phyloP scores from a whole-genome alignment of 2,888 invertebrate species.

The Sinhomidia bicolor region DNA sequence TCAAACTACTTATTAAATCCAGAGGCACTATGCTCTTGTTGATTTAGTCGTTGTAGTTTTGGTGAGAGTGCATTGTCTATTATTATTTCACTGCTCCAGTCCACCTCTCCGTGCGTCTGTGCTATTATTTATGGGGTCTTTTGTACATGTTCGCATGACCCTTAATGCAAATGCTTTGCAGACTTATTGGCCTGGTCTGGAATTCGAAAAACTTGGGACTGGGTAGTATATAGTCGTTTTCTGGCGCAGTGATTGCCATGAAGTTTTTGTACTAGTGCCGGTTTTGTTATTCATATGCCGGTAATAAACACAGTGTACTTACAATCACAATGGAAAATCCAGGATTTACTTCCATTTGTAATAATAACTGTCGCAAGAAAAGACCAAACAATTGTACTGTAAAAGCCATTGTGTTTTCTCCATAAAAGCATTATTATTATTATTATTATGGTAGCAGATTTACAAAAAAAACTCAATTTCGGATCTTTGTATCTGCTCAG shows the following conservation, averaged over 20 bases:
- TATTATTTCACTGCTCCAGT: background rate
- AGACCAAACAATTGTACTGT: background rate
- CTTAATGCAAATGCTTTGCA: constrained; percentile 56
- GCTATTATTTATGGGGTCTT: constrained; percentile 69
- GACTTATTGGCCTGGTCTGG: constrained; percentile 61
- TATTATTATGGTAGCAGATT: constrained; percentile 19
- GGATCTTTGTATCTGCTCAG: background rate
- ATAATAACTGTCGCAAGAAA: constrained; percentile 3
- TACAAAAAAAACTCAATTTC: constrained; percentile 6
- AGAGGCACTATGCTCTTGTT: constrained; percentile 39
- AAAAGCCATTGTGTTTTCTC: background rate
- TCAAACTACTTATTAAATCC: constrained; percentile 51
- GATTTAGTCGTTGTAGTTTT: constrained; percentile 35
- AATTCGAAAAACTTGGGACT: constrained; percentile 72
- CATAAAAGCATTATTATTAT: constrained; percentile 30
- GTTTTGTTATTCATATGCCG: background rate
- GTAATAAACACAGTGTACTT: background rate
- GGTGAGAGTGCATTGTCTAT: constrained; percentile 8
- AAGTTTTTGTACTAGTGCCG: background rate
- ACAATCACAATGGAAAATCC: constrained; percentile 49
- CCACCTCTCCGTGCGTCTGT: background rate
- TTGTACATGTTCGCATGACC: constrained; percentile 51
- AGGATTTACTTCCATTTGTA: background rate
- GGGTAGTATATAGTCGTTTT: constrained; percentile 53
- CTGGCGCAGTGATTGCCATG: background rate